These are phyloP conservation scores for Desmodus rotundus DNA, from an alignment of 2,113 vertebrate species.

Conservation along the genomic window DNA sequence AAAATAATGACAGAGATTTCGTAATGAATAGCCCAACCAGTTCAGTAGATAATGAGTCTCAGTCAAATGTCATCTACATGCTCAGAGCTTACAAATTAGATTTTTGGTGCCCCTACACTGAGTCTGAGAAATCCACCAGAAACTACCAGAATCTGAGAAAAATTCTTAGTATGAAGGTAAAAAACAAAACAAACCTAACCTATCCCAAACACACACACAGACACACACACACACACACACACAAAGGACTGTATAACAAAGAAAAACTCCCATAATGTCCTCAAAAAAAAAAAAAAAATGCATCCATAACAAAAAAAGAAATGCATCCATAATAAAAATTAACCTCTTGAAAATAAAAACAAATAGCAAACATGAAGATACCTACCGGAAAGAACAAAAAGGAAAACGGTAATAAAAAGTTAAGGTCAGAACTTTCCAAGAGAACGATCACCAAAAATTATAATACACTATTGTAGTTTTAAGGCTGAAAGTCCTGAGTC, in stretches of 20 bases:
- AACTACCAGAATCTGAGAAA: neutral
- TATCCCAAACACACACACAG: too few relatives aligned
- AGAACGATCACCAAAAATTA: neutral
- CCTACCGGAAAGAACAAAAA: neutral
- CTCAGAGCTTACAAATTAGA: neutral
- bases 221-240: neutral
- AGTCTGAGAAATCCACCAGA: neutral
- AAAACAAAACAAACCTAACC: neutral
- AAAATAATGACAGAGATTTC: conserved; percentile 3
- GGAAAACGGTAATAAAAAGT: neutral
- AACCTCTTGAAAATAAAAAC: conserved; percentile 13
- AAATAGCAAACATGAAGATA: neutral
- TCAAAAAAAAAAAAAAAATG: neutral
- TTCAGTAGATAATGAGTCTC: neutral
- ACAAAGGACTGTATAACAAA: neutral
- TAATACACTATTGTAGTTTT: neutral
- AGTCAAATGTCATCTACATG: neutral
- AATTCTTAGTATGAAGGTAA: neutral
- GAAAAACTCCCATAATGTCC: neutral
- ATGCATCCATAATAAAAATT: neutral
- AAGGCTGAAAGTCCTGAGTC: neutral
- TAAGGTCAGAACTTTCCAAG: neutral
- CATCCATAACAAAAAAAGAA: neutral
- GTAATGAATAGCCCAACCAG: neutral
- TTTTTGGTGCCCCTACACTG: neutral